These are phyloP conservation scores for Theristus sp. DNA, from an alignment of 2,888 invertebrate genomes.

Conservation along the genomic window DNA sequence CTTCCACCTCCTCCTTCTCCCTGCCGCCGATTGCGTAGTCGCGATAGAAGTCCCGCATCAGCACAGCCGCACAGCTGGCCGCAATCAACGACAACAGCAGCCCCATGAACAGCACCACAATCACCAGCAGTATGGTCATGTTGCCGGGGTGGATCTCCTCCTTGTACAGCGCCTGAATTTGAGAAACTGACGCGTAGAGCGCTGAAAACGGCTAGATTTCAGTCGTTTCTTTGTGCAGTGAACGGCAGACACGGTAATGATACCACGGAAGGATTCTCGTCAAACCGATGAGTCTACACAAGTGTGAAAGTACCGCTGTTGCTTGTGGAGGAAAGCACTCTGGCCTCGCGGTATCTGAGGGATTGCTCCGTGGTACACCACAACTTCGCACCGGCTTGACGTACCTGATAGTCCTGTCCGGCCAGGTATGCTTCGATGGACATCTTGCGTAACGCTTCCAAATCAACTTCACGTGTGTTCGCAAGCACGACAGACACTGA, in stretches of 20 bases:
- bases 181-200: no score
- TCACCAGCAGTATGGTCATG: background rate
- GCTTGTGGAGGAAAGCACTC: no score
- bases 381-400: background rate
- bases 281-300: no score
- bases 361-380: no score
- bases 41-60: background rate
- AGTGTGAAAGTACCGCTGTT: no score
- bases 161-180: background rate
- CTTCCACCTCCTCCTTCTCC: background rate
- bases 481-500: background rate
- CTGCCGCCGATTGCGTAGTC: background rate
- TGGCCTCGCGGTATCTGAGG: no score
- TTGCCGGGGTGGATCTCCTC: background rate
- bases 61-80: background rate
- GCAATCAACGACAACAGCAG: background rate
- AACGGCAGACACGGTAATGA: no score
- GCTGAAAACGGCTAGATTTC: background rate
- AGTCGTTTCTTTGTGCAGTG: no score
- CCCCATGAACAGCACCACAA: background rate
- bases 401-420: background rate
- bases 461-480: no score
- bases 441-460: background rate
- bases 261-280: no score
- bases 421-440: background rate